Evolutionary conservation across 2,888 invertebrate species (phyloP).

Genomic region (Mythimna impura): DNA sequence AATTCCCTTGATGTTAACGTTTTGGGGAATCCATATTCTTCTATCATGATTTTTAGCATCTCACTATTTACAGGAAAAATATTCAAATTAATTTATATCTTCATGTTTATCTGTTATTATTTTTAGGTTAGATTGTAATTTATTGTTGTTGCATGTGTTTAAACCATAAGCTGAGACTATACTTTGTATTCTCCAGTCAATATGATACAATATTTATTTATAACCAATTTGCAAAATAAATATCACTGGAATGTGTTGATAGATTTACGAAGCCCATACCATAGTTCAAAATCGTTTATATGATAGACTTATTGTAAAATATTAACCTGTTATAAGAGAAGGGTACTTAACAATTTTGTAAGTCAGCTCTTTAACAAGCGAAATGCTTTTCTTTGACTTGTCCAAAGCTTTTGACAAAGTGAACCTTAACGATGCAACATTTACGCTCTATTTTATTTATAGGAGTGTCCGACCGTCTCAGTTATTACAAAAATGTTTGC

Average conservation of each 20-base stretch:
- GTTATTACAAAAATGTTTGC: not conserved
- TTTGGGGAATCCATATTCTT: constrained; percentile 84
- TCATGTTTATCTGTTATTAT: not conserved
- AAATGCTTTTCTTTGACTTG: not conserved
- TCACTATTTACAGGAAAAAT: constrained; percentile 71
- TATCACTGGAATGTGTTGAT: not conserved
- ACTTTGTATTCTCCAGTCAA: not conserved
- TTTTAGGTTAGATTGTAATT: not conserved
- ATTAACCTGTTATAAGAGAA: not conserved
- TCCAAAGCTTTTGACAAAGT: constrained; percentile 21
- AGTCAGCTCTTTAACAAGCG: not conserved
- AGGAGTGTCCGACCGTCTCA: not conserved
- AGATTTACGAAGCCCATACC: not conserved
- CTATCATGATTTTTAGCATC: constrained; percentile 79
- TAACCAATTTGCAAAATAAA: no score
- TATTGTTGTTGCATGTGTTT: not conserved
- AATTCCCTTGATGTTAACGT: constrained; percentile 80
- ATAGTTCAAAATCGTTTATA: not conserved
- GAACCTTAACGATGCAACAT: not conserved
- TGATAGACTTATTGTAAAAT: not conserved
- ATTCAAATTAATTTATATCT: constrained; percentile 2
- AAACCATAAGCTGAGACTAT: not conserved
- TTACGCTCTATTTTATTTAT: not conserved
- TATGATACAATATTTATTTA: not conserved
- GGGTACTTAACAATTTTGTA: not conserved